Base-by-base conservation (phyloP, 2,113 vertebrate genomes). In the Daubentonia madagascariensis region DNA sequence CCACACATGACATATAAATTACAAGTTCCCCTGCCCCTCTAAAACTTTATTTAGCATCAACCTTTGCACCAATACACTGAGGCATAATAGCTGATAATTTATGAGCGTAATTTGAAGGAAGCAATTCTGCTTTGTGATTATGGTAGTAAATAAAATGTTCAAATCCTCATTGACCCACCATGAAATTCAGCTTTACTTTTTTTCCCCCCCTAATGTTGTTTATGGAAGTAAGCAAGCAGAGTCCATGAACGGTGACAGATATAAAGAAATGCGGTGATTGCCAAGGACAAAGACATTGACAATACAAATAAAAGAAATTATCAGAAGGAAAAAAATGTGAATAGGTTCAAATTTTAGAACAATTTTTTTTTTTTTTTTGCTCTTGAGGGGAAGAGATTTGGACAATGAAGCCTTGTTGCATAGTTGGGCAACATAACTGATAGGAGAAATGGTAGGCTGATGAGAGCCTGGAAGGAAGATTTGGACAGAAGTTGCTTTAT, bases 51-150 rank as follows among this genome's bases (percentile, higher is more conserved):
- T 95, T 40, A 73, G n/a, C 50, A 45, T 80, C 79, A 78, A 45
- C 75, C 70, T 90, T 79, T 88, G 43, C 35, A 93, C 88, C 37
- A 50, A 37, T 59, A 23, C 89, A 91, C 65, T 7, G 43, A 85
- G 35, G 70, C 50, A 17, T 76, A 93, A 93, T 59, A 89, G 65
- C 22, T 68, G 37, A 59, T 90, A 86, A 97, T 92, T 95, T 87
- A 97, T 84, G 57, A 94, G 73, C n/a, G 70, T 40, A 63, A 96
- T 94, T 87, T 90, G 68, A 94, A 84, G 70, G 57, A 92, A 92
- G 80, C 88, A 63, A 84, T 95, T 97, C 50, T 57, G 9, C 25
- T 96, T 87, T 87, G 43, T 90, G 96, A 95, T 90, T 89, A 80
- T 0, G 3, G 85, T 40, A 79, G 84, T 80, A 95, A 96, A 95